Evolutionary conservation across 2,113 vertebrate species (phyloP).

Genomic region (Pagrus major): DNA sequence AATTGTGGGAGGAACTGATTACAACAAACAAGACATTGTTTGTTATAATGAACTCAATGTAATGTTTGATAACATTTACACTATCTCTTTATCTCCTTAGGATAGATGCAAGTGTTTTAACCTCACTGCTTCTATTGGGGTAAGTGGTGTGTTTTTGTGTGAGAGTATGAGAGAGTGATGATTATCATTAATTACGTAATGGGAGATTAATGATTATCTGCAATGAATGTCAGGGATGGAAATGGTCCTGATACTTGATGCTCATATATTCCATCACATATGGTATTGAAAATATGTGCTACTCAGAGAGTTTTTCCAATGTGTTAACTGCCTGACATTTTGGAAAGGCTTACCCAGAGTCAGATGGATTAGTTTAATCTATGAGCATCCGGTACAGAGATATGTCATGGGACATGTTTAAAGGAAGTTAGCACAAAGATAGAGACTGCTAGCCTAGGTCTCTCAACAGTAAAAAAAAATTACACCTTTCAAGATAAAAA

Average conservation of each 20-base stretch:
- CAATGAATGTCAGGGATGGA: neutral
- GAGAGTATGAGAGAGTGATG: neutral
- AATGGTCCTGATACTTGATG: neutral
- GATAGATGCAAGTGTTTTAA: constrained; percentile 13
- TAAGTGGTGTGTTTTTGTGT: constrained; percentile 25
- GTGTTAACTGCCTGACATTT: neutral
- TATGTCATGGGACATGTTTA: neutral
- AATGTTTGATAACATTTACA: neutral
- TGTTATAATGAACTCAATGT: neutral
- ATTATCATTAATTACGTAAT: neutral
- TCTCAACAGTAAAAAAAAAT: neutral
- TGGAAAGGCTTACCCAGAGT: neutral
- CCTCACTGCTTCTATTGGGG: neutral
- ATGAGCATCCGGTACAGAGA: neutral
- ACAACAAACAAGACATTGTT: neutral
- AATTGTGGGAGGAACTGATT: neutral
- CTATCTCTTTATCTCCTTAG: constrained; percentile 22
- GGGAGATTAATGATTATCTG: neutral
- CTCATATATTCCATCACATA: neutral
- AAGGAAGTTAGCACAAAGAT: neutral
- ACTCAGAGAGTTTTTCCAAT: neutral
- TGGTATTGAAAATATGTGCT: neutral
- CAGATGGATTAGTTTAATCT: neutral
- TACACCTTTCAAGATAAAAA: neutral
- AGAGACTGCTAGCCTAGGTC: too few species aligned